Evolutionary conservation across 2,113 vertebrate genomes (phyloP).

Genomic region (Cairina moschata): DNA sequence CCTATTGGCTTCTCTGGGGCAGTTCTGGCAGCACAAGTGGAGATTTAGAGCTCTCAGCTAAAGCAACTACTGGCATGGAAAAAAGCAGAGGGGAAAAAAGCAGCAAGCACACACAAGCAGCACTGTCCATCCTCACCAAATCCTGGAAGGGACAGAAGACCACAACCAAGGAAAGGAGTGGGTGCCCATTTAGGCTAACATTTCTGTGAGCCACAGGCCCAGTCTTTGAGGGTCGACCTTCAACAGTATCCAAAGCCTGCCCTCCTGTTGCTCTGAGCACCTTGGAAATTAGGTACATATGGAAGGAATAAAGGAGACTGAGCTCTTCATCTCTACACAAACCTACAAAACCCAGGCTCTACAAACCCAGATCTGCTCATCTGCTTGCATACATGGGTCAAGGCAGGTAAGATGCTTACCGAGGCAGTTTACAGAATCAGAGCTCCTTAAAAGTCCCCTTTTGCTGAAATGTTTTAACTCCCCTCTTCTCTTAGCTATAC

Average conservation of each 20-base stretch:
- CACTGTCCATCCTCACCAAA: neutral
- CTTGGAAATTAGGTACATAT: neutral
- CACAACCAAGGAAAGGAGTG: neutral
- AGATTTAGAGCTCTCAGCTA: neutral
- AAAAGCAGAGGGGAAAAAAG: neutral
- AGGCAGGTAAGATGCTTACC: neutral
- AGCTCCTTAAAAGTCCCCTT: neutral
- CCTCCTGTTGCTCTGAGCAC: neutral
- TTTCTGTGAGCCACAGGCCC: neutral
- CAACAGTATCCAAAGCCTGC: neutral
- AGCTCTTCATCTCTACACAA: neutral
- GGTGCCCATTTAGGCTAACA: neutral
- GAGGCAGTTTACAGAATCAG: neutral
- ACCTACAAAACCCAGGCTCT: neutral
- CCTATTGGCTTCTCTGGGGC: neutral
- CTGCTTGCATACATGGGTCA: neutral
- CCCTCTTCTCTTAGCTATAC: neutral
- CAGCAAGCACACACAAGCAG: neutral
- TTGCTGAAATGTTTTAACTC: neutral
- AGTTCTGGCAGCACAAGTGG: neutral
- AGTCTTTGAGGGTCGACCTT: neutral
- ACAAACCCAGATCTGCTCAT: neutral
- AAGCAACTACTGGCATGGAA: neutral
- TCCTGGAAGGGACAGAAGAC: neutral
- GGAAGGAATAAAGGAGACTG: neutral